Base-by-base conservation (phyloP, 1,140 invertebrate genomes). In the Trigoniulus corallinus region DNA sequence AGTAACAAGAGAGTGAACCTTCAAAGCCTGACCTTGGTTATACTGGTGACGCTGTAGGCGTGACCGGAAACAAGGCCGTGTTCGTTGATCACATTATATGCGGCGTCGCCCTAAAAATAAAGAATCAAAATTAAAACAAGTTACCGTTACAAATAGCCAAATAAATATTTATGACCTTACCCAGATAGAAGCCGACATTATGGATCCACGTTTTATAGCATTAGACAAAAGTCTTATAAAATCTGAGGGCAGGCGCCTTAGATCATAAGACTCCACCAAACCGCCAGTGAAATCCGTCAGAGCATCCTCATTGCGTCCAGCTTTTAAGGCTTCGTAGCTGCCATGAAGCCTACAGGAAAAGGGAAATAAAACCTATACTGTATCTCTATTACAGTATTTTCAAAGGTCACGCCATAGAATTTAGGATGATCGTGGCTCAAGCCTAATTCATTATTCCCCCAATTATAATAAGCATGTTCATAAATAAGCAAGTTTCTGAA, bases 1-100 rank as follows among this genome's bases (percentile, higher is more conserved):
- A n/a, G n/a, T n/a, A n/a, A n/a, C n/a, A n/a, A n/a, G n/a, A n/a
- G n/a, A n/a, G n/a, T n/a, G n/a, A n/a, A n/a, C n/a, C n/a, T n/a
- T n/a, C n/a, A n/a, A n/a, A n/a, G n/a, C n/a, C n/a, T n/a, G n/a
- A 34, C 29, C 15, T 34, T 34, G 7, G 29, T 15, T 7, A 7
- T 7, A 34, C 29, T 80, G 1, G 80, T 82, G 18, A 84, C 74
- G 55, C 74, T 78, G 64, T 84, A 84, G 0, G 81, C 76, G 55
- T 81, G 79, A 53, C 77, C 76, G 2, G 75, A 75, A 48, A 80
- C 71, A 29, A 79, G 64, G 23, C 79, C 80, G 54, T 78, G 76
- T n/a, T 63, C 60, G 3, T 23, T 12, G 4, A n/a, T 29, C 20
- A 18, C 4, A 47, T 47, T 47, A 3, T 18, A 24, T 3, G 10